Percentiles rank a stretch among this genome's conserved stretches.
phyloP scores from a whole-genome alignment of 2,797 vertebrate genomes.

The Enteromius paludinosus region DNA sequence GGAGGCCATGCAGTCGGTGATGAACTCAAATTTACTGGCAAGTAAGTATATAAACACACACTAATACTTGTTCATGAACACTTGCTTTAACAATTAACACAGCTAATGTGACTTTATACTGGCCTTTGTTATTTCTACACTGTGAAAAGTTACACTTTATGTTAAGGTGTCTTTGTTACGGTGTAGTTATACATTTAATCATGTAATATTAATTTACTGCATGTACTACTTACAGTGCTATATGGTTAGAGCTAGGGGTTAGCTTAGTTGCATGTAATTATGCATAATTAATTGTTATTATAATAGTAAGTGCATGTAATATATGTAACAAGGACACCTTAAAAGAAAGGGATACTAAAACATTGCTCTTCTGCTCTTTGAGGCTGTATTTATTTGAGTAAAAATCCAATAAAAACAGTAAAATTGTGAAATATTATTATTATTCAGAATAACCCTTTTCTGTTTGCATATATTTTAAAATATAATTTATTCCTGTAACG shows the following conservation, averaged over 20 bases:
- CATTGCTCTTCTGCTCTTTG: neutral
- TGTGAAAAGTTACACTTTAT: neutral
- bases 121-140: neutral
- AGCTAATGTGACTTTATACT: neutral
- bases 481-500: neutral
- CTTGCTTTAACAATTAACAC: neutral
- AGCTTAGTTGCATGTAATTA: too few species aligned
- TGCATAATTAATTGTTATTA: too few species aligned
- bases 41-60: conserved; percentile 71
- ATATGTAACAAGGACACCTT: too few species aligned
- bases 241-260: too few species aligned
- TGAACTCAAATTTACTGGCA: conserved; percentile 89
- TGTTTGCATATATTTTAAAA: neutral
- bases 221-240: too few species aligned
- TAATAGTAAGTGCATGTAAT: too few species aligned
- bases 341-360: too few species aligned
- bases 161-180: too few species aligned
- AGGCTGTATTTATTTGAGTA: neutral
- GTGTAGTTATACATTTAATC: too few species aligned
- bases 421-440: neutral
- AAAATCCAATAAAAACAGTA: neutral
- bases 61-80: neutral
- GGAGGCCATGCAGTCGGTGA: conserved; percentile 89
- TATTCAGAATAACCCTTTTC: neutral
- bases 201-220: too few species aligned